Base-by-base conservation (phyloP, 2,113 vertebrate species). In the Clinocottus analis region DNA sequence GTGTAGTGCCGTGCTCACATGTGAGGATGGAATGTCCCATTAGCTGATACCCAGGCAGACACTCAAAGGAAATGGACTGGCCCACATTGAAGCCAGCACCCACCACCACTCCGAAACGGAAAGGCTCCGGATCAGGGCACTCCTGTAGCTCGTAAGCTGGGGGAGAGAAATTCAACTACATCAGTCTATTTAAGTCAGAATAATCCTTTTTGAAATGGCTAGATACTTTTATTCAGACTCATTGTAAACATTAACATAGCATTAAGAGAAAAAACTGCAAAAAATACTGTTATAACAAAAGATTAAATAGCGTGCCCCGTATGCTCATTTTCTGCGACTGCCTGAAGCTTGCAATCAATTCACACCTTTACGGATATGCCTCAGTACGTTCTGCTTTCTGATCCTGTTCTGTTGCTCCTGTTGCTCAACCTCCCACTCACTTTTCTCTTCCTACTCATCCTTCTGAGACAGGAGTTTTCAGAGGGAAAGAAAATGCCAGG, bases 1-100 rank as follows among this genome's bases (percentile, higher is more conserved):
- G 96, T 37, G 97, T 98, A 86, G 96, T 97, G 70, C 98, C 98
- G 0, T 99, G 98, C 67, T 97, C 96, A 69, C 98, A 99, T 10
- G 97, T 99, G 63, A 99, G 96, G 87, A 99, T 97, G 0, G 97
- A 94, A 59, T 97, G 94, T 14, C 98, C 98, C 63, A 93, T 93
- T 2, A 99, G 94, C 1, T 96, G 97, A 91, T 96, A 99, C 10
- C 98, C 98, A 0, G 96, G 95, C 55, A 97, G 94, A 70, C 98
- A 99, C 91, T 99, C 97, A 0, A 99, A 99, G 51, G 98, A 98
- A 91, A 99, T 97, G 25, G 98, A 99, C 79, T 99, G 98, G 35
- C 98, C 98, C 1, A 99, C 98, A 2, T 97, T 99, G 92, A 94
- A 99, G 25, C 98, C 98, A 0, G 98, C 97, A n/a, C 98, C 98